phyloP scores from a whole-genome alignment of 2,113 vertebrate species.

The Scopus umbretta region DNA sequence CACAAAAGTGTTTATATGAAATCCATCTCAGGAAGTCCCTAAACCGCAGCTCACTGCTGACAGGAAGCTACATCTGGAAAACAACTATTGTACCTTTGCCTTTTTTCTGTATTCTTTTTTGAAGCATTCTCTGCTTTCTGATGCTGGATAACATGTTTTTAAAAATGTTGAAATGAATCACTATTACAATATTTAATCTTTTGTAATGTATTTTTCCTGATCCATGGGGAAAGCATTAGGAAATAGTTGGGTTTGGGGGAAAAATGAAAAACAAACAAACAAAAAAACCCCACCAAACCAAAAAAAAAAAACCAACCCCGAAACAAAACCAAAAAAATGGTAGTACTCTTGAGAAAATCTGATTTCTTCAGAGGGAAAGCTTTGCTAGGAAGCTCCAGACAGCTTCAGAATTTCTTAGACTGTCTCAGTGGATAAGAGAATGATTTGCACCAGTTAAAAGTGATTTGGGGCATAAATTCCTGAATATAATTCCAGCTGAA shows the following conservation, averaged over 20 bases:
- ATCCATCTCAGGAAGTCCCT: background rate
- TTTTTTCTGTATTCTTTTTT: background rate
- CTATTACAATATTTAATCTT: background rate
- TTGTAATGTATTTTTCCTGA: background rate
- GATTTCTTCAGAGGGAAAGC: background rate
- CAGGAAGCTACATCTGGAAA: conserved; percentile 43
- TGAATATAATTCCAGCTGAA: background rate
- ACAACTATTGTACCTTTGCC: conserved; percentile 4
- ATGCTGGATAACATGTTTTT: background rate
- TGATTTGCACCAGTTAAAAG: background rate
- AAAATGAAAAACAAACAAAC: background rate
- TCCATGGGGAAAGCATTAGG: background rate
- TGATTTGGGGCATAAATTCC: background rate
- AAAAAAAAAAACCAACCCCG: no score
- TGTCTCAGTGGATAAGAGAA: background rate
- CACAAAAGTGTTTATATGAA: background rate
- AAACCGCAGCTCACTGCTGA: background rate
- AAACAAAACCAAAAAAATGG: no score
- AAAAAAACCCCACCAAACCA: no score
- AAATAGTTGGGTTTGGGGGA: background rate
- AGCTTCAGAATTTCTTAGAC: background rate
- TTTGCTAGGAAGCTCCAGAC: background rate
- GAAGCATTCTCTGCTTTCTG: background rate
- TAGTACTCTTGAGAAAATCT: background rate
- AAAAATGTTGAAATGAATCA: background rate